Conservation (phyloP, 2,888 invertebrate species). For the Ariolimax columbianus region DNA sequence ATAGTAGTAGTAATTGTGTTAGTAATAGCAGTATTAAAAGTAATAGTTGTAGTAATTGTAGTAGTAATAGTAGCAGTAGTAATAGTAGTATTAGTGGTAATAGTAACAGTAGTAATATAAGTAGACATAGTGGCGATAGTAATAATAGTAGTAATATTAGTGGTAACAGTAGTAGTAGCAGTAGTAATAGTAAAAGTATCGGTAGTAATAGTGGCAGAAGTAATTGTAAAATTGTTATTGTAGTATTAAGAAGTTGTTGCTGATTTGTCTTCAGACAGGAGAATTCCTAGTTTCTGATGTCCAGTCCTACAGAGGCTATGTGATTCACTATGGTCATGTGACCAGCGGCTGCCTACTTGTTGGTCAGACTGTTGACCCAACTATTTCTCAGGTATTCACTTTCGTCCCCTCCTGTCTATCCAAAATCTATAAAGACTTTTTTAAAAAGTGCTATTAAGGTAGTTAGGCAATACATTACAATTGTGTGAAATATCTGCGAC, state of each 20-base stretch:
- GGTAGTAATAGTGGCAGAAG: not conserved
- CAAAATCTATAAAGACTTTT: too few species aligned
- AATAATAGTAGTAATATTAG: too few species aligned
- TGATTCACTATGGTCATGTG: constrained; percentile 88
- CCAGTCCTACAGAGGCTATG: constrained; percentile 91
- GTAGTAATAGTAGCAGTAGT: too few species aligned
- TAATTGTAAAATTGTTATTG: not conserved
- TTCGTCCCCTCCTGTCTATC: not conserved
- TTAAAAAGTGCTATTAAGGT: too few species aligned
- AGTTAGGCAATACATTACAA: too few species aligned
- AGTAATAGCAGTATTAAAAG: too few species aligned
- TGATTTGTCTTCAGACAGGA: constrained; percentile 58
- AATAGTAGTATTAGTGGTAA: too few species aligned
- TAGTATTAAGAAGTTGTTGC: not conserved
- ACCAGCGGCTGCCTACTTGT: not conserved
- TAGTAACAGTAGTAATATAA: too few species aligned
- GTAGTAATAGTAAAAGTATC: not conserved
- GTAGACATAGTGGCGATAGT: not conserved
- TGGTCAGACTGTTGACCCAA: constrained; percentile 28
- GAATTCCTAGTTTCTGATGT: constrained; percentile 67
- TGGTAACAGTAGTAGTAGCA: not conserved
- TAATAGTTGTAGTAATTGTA: too few species aligned
- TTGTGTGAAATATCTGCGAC: too few species aligned
- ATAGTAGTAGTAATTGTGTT: too few species aligned
- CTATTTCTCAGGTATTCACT: not conserved